phyloP scores from a whole-genome alignment of 1,140 invertebrate genomes.

The Limonius californicus region DNA sequence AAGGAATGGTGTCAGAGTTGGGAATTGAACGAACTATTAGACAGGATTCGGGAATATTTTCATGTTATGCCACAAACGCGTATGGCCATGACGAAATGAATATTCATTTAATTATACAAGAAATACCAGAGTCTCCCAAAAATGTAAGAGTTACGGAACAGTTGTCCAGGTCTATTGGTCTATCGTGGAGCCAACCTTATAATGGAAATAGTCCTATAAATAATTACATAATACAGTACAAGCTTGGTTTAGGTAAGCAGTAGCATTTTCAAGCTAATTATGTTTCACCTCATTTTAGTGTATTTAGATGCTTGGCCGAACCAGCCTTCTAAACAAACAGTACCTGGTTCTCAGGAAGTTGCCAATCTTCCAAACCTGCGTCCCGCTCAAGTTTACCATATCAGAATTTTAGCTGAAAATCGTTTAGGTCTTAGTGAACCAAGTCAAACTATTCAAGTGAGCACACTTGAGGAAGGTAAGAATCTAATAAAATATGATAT shows the following conservation, averaged over 20 bases:
- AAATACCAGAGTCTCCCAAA: conserved; percentile 81
- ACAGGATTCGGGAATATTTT: conserved; percentile 84
- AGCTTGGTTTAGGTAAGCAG: conserved; percentile 70
- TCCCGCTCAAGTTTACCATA: conserved; percentile 85
- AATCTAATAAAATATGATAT: not conserved
- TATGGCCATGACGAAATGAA: conserved; percentile 89
- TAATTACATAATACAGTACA: conserved; percentile 83
- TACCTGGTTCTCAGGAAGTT: conserved; percentile 72
- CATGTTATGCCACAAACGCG: conserved; percentile 82
- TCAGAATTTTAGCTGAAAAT: conserved; percentile 86
- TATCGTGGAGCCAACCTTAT: conserved; percentile 82
- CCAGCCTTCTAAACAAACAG: conserved; percentile 72
- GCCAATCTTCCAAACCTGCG: conserved; percentile 75
- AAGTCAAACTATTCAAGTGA: conserved; percentile 76
- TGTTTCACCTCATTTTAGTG: not conserved
- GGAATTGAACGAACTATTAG: conserved; percentile 74
- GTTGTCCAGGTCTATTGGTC: conserved; percentile 70
- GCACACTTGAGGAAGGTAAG: conserved; percentile 73
- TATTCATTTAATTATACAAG: conserved; percentile 88
- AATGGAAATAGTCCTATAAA: conserved; percentile 85
- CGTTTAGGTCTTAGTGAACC: conserved; percentile 81
- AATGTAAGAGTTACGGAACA: conserved; percentile 81
- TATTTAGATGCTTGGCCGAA: conserved; percentile 66
- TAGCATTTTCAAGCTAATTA: not conserved
- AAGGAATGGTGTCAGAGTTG: conserved; percentile 81